Conservation (phyloP, 2,888 invertebrate species). For the Marasmarcha lunaedactyla region DNA sequence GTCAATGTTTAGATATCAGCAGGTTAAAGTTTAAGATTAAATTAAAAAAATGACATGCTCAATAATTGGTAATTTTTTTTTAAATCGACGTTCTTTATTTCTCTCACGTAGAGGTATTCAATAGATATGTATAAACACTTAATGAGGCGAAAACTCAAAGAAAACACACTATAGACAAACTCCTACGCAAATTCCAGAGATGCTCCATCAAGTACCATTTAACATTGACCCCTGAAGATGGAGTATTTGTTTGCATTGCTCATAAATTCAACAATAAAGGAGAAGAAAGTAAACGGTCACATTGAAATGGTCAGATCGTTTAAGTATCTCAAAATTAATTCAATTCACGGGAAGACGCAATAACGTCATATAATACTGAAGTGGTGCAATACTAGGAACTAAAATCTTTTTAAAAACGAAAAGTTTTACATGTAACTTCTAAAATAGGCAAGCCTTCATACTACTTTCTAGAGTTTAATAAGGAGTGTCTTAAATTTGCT, state of each 20-base stretch:
- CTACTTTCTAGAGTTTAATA: too few relatives aligned
- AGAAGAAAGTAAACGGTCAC: background rate
- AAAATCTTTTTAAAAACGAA: too few relatives aligned
- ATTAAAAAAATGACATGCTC: too few relatives aligned
- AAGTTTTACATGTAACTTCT: too few relatives aligned
- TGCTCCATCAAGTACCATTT: slow-evolving; percentile 15
- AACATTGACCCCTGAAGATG: slow-evolving; percentile 11
- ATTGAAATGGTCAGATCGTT: background rate
- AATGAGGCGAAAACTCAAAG: slow-evolving; percentile 56
- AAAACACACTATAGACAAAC: slow-evolving; percentile 39
- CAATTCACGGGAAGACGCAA: slow-evolving; percentile 1
- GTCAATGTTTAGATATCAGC: too few relatives aligned
- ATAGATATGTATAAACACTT: slow-evolving; percentile 53
- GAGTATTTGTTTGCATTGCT: too few relatives aligned
- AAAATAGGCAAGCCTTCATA: too few relatives aligned
- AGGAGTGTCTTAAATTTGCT: too few relatives aligned
- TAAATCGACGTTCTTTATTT: slow-evolving; percentile 37
- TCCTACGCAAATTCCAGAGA: slow-evolving; percentile 42
- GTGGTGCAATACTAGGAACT: background rate
- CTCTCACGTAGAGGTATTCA: slow-evolving; percentile 34
- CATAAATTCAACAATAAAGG: background rate
- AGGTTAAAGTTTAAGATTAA: too few relatives aligned
- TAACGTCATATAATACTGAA: background rate
- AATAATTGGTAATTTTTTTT: slow-evolving; percentile 23
- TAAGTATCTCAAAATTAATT: background rate